phyloP scores from a whole-genome alignment of 2,113 vertebrate genomes.

The Connochaetes taurinus region DNA sequence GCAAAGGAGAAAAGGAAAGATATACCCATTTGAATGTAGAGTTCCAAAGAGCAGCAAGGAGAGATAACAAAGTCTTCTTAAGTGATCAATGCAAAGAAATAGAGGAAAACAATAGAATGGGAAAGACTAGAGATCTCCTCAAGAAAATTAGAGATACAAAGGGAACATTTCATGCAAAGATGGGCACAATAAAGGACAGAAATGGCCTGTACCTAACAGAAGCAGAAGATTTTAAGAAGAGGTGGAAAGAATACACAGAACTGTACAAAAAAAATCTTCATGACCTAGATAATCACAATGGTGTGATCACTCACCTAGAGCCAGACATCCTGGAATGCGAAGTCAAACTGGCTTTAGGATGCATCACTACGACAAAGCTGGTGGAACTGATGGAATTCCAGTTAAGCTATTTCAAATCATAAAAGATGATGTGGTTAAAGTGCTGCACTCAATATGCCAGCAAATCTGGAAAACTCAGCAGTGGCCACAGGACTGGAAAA shows the following conservation, averaged over 20 bases:
- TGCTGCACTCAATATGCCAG: not conserved
- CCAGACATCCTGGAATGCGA: not conserved
- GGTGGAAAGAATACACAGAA: not conserved
- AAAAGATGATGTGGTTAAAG: not conserved
- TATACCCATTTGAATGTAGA: not conserved
- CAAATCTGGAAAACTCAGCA: not conserved
- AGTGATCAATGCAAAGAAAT: not conserved
- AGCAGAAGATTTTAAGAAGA: not conserved
- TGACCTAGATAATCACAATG: not conserved
- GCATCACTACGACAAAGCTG: not conserved
- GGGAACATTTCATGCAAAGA: not conserved
- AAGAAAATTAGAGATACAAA: not conserved
- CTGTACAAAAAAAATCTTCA: not conserved
- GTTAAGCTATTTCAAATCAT: not conserved
- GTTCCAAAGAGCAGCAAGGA: not conserved
- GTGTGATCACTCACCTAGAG: not conserved
- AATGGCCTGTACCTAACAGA: not conserved
- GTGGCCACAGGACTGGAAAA: not conserved
- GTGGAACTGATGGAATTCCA: not conserved
- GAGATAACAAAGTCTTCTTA: not conserved
- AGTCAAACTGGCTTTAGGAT: not conserved
- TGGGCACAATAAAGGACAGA: not conserved
- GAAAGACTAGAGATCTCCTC: not conserved
- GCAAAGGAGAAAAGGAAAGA: not conserved
- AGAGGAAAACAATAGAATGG: not conserved